phyloP scores from a whole-genome alignment of 1,140 invertebrate species.

The Formica selysi region DNA sequence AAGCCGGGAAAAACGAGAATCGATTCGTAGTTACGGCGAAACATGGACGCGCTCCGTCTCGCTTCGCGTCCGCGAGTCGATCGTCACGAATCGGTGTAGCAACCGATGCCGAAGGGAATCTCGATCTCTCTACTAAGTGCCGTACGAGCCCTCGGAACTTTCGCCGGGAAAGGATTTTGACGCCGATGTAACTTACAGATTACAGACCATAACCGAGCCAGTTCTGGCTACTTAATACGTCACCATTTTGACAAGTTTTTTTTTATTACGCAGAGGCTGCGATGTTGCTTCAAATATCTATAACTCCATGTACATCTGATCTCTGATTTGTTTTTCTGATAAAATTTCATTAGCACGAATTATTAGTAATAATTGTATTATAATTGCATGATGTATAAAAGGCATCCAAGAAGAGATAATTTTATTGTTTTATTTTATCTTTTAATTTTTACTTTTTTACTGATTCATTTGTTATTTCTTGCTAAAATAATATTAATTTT shows the following conservation, averaged over 20 bases:
- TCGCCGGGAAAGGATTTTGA: conserved; percentile 38
- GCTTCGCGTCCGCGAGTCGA: conserved; percentile 38
- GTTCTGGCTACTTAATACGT: not conserved
- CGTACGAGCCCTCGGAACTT: conserved; percentile 23
- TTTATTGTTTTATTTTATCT: not conserved
- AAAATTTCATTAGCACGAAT: not conserved
- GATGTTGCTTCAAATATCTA: not conserved
- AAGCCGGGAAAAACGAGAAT: conserved; percentile 58
- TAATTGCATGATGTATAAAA: not conserved
- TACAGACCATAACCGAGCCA: conserved; percentile 7
- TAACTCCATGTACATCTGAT: too few relatives aligned
- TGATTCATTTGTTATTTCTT: not conserved
- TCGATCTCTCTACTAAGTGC: conserved; percentile 18
- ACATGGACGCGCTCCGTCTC: conserved; percentile 56
- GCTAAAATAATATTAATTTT: conserved; percentile 25
- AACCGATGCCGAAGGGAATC: conserved; percentile 13
- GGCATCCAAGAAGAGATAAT: not conserved
- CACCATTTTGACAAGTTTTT: not conserved
- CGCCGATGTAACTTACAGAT: conserved; percentile 17
- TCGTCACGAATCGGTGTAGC: conserved; percentile 22
- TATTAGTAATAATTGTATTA: not conserved
- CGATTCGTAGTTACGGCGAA: conserved; percentile 61
- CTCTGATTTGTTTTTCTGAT: not conserved
- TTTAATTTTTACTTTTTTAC: not conserved
- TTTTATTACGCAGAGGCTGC: not conserved